Conservation (phyloP, 2,797 vertebrate species). For the Sardinella longiceps region DNA sequence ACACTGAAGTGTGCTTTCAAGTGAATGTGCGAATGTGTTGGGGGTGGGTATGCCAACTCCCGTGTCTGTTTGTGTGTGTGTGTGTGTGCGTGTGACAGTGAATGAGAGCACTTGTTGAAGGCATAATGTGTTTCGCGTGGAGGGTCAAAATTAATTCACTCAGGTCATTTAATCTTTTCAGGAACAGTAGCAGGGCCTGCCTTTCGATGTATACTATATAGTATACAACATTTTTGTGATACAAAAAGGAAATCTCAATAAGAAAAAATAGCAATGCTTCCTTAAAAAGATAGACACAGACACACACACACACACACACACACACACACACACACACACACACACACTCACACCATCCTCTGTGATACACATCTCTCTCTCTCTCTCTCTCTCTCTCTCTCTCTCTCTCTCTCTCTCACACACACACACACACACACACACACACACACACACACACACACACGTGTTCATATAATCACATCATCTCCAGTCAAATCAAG, state of each 20-base stretch:
- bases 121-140: background rate
- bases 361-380: too few species aligned
- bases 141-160: background rate
- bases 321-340: background rate
- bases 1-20: background rate
- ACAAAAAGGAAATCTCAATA: background rate
- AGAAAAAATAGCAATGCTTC: background rate
- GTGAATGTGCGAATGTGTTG: background rate
- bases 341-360: background rate
- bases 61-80: background rate
- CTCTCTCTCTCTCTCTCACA: too few species aligned
- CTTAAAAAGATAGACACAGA: background rate
- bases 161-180: background rate
- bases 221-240: background rate
- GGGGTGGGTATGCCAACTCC: too few species aligned
- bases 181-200: background rate
- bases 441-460: conserved; percentile 10
- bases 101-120: background rate
- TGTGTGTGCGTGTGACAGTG: background rate
- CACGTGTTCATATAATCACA: background rate
- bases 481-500: conserved; percentile 6
- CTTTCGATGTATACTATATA: background rate
- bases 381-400: too few species aligned
- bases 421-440: background rate
- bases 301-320: background rate